phyloP scores from a whole-genome alignment of 1,140 invertebrate species.

The Nebria ingens region DNA sequence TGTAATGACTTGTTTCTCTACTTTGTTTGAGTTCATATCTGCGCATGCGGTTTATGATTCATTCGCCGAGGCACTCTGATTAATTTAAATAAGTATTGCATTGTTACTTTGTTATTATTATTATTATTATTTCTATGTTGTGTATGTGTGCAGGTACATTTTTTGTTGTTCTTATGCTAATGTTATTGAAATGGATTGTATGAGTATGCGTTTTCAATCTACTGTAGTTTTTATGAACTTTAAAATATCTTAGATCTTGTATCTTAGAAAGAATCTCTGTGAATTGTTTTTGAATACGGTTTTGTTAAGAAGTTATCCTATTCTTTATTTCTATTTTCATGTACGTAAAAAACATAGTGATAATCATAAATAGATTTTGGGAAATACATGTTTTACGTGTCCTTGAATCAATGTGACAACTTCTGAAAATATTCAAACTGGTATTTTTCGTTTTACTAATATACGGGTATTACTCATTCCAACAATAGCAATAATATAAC shows the following conservation, averaged over 20 bases:
- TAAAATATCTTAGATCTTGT: too few relatives aligned
- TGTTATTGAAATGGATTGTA: neutral
- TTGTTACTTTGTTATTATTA: neutral
- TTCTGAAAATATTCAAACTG: too few relatives aligned
- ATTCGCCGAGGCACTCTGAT: neutral
- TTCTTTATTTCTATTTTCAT: neutral
- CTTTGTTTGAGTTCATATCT: neutral
- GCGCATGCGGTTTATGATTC: neutral
- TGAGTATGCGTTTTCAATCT: neutral
- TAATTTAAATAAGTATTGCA: neutral
- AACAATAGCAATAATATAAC: too few relatives aligned
- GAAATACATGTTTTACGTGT: too few relatives aligned
- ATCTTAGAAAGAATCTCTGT: too few relatives aligned
- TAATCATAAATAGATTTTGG: too few relatives aligned
- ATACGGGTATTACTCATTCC: too few relatives aligned
- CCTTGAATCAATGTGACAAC: too few relatives aligned
- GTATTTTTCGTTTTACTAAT: too few relatives aligned
- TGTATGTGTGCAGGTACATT: neutral
- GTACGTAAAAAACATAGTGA: too few relatives aligned
- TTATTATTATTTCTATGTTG: neutral
- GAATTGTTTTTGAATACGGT: too few relatives aligned
- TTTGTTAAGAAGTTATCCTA: too few relatives aligned
- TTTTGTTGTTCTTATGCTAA: constrained; percentile 1
- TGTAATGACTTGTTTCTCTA: neutral
- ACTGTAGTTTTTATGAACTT: neutral